A percentile compares a stretch with the other conserved stretches of the same genome.
Conservation (phyloP, 1,140 invertebrate species). For the Cherax quadricarinatus region DNA sequence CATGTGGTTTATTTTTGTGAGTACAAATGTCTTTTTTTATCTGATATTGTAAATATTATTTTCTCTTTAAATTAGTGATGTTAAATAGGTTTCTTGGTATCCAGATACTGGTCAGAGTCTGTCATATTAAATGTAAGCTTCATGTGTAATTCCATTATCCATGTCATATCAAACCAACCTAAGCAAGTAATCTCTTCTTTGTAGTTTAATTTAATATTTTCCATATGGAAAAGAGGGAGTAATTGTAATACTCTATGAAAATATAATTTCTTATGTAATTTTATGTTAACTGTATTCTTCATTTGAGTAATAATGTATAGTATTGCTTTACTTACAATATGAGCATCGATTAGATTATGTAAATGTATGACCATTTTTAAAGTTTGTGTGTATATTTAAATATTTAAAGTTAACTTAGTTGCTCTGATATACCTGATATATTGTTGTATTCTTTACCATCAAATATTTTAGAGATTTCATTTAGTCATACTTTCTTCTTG, state of each 20-base stretch:
- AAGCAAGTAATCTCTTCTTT: slow-evolving; percentile 16
- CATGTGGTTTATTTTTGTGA: slow-evolving; percentile 59
- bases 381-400: neutral
- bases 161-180: neutral
- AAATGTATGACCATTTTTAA: neutral
- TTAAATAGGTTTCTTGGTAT: slow-evolving; percentile 42
- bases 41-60: slow-evolving; percentile 60
- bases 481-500: slow-evolving; percentile 15
- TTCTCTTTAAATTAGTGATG: slow-evolving; percentile 15
- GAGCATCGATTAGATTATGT: neutral
- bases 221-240: neutral
- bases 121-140: slow-evolving; percentile 49
- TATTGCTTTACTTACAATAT: neutral
- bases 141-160: slow-evolving; percentile 32
- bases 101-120: slow-evolving; percentile 32
- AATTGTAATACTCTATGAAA: neutral
- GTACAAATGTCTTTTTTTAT: slow-evolving; percentile 56
- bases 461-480: neutral
- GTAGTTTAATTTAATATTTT: neutral
- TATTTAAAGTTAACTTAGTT: neutral
- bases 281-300: neutral
- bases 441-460: neutral
- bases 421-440: neutral
- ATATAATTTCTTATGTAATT: neutral
- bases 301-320: neutral